Evolutionary conservation across 2,888 invertebrate species (phyloP), one percentile per base, ranked within the genome.

Genomic region (Latheticus oryzae): DNA sequence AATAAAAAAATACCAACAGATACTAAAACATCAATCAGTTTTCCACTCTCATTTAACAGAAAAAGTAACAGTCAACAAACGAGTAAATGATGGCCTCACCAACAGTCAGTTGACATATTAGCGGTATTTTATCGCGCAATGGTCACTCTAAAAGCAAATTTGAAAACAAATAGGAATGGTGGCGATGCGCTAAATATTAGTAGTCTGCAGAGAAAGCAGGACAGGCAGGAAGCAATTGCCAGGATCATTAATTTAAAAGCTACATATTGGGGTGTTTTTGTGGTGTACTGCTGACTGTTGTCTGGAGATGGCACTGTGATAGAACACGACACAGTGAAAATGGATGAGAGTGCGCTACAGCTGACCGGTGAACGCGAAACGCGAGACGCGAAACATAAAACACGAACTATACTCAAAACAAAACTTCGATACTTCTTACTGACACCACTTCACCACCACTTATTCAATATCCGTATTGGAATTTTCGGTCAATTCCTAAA

Each of bases 271-370:
- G 74, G 72, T 77, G 77, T 78, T 78, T 78, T 78, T 77, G 77
- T 75, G 75, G 76, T 74, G 75, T 77, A 76, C 75, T 77, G 78
- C 77, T 78, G 77, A 78, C 76, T 78, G 76, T 77, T 78, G 78
- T 78, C 78, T 78, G 78, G 77, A 78, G 78, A 78, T 78, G 78
- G 78, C 78, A 78, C 75, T 72, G 77, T 76, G 78, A 78, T 78
- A 78, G 78, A 77, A 78, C 78, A 78, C 78, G 78, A 76, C 73
- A 73, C 74, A 69, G 70, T 67, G 72, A 73, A 73, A 77, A 78
- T 76, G 73, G 74, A 78, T 77, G 75, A 70, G 72, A 68, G 68
- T 63, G 72, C 65, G 61, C 63, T 51, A 64, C 60, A 61, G 69
- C 65, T 72, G 71, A 69, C 72, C 69, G 68, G 66, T 65, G 56